Base-by-base conservation (phyloP, 2,113 vertebrate genomes). In the Acrocephalus kingi region DNA sequence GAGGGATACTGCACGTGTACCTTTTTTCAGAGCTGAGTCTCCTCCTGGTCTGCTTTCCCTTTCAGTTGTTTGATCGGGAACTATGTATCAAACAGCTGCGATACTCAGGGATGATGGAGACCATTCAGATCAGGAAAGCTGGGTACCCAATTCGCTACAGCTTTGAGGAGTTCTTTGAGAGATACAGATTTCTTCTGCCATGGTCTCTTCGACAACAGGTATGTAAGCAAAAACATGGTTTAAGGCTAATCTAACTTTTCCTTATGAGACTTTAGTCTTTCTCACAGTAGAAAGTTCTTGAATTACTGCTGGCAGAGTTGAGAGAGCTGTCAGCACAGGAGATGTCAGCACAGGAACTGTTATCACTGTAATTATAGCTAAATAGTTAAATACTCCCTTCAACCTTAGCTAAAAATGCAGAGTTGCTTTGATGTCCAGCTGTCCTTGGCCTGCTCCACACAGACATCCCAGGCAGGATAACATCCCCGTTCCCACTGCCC, bases 81-180 rank as follows among this genome's bases (percentile, higher is more conserved):
- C 98, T 99, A 63, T 99, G 99, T 80, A 94, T 99, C n/a, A 98
- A 97, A 46, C 99, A 99, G 96, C 98, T 99, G 73, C 98, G 99
- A 7, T 99, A 99, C 89, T 99, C 99, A 0, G 99, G 99, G 39
- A 99, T 99, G 99, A 98, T 99, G 99, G 99, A 99, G 97, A 99
- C 99, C 4, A 99, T 99, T 87, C 97, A 86, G 59, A 99, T 99
- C 97, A 98, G 99, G 72, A 99, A 99, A 90, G 96, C 99, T 2
- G 99, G 99, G 15, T 99, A 98, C 93, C 99, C 99, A 2, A 95
- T 99, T 19, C 99, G 99, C 46, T 99, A 99, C 97, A 98, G 96
- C 3, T 99, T 99, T 58, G 86, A 97, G 5, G 99, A 99, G 81
- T 99, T 99, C 87, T 97, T 99, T 3, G 97, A 97, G 5, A 98